phyloP scores from a whole-genome alignment of 2,888 invertebrate genomes.

The Abrostola tripartita region DNA sequence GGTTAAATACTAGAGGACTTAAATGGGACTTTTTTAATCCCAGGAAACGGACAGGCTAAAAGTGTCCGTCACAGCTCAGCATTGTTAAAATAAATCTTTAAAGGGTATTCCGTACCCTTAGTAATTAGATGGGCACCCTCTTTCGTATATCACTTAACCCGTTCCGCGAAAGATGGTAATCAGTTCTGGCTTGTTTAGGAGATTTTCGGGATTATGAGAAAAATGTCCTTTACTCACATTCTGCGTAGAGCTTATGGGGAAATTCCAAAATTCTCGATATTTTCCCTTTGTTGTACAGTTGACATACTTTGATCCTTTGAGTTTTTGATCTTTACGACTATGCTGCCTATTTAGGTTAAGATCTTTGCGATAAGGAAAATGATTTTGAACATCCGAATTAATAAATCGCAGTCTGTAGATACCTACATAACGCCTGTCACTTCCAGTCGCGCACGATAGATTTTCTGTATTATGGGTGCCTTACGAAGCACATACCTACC shows the following conservation, averaged over 20 bases:
- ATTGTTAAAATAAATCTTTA: conserved; percentile 46
- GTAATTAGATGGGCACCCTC: conserved; percentile 48
- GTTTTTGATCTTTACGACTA: background rate
- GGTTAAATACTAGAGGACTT: conserved; percentile 3
- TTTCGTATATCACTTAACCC: conserved; percentile 50
- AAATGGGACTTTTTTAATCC: conserved; percentile 33
- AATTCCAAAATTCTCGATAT: conserved; percentile 3
- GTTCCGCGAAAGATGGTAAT: conserved; percentile 43
- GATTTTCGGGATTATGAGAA: conserved; percentile 34
- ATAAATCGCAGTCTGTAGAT: too few species aligned
- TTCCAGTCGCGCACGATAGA: too few species aligned
- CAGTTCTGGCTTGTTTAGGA: conserved; percentile 20
- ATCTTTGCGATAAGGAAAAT: too few species aligned
- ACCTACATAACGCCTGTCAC: too few species aligned
- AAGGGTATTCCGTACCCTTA: conserved; percentile 28
- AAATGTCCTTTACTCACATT: conserved; percentile 23
- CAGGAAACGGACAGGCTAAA: conserved; percentile 8
- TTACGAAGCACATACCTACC: too few species aligned
- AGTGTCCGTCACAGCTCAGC: conserved; percentile 26
- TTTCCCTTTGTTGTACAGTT: conserved; percentile 17
- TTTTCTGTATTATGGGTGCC: too few species aligned
- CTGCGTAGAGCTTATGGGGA: conserved; percentile 5
- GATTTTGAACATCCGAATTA: too few species aligned
- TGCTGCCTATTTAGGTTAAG: background rate
- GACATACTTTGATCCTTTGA: background rate